Base-by-base conservation (phyloP, 2,888 invertebrate species). In the Corbicula japonica region DNA sequence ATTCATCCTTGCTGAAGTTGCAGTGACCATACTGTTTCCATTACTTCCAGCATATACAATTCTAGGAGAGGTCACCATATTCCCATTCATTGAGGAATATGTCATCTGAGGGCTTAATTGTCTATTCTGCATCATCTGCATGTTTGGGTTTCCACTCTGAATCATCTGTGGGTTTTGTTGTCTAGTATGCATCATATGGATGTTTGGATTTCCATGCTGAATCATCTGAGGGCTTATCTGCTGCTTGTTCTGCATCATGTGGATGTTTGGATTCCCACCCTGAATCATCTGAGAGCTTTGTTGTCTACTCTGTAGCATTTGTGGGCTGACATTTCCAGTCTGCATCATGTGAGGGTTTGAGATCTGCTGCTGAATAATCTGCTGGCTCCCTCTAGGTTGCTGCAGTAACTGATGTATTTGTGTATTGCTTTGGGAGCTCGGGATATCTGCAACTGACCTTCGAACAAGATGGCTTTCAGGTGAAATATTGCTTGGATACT, bases 321-420 rank as follows among this genome's bases (percentile, higher is more conserved):
- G 21, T 3, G 50, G 50, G 26, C 26, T 50, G 18, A 18, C 1
- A 23, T 63, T 34, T 21, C 62, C 34, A 12, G 21, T 32, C 21
- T 23, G n/a, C 21, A 32, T 48, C 48, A 48, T 21, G 4, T 63
- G 62, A 48, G 62, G 46, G n/a, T 23, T 66, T 41, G 28, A 6
- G 23, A 26, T 10, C 28, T 28, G 12, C 23, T 10, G 23, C 50
- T 50, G 50, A 23, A 50, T 50, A 23, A 50, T 21, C 26, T 26
- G 21, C 23, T 23, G 50, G 50, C 50, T 28, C 4, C 10, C 34
- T 0, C 28, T 6, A 2, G 50, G 50, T 23, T 63, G 48, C 35
- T 63, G 63, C 21, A 63, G 50, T 30, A 63, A 35, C 35, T 63
- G 48, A 50, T 63, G 63, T 5, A 63, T 48, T 21, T 63, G 63